Percentiles rank a stretch among this genome's conserved stretches.
Conservation (phyloP, 2,888 invertebrate genomes). For the Rhopalosiphum nymphaeae region DNA sequence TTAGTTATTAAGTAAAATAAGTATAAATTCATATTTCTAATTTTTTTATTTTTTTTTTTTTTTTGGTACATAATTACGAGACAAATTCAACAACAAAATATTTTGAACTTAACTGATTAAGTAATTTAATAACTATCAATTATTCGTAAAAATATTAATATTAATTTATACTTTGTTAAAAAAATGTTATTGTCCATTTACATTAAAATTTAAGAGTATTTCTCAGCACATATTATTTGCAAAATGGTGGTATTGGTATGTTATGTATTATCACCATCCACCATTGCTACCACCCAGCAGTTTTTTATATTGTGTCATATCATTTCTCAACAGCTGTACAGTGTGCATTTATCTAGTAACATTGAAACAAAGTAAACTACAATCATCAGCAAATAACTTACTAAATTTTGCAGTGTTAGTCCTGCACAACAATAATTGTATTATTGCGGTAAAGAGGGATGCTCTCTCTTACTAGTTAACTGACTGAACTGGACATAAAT, state of each 20-base stretch:
- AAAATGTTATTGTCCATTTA: neutral
- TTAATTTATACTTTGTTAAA: neutral
- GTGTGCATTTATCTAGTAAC: neutral
- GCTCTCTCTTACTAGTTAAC: no score
- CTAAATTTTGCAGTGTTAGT: neutral
- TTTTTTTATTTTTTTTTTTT: slow-evolving; percentile 18
- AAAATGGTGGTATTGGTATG: neutral
- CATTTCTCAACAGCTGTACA: neutral
- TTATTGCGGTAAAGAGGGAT: neutral
- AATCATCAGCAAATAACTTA: neutral
- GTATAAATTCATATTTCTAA: neutral
- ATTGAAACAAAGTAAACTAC: neutral
- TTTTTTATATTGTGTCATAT: neutral
- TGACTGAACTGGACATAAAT: neutral
- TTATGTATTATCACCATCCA: neutral
- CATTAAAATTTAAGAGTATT: neutral
- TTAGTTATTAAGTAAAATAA: slow-evolving; percentile 15
- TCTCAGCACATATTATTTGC: neutral
- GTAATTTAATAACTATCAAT: neutral
- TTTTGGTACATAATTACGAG: neutral
- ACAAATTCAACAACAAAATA: neutral
- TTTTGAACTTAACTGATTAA: neutral
- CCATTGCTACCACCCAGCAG: neutral
- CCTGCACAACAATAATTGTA: neutral
- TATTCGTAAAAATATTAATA: neutral